phyloP scores from a whole-genome alignment of 2,888 invertebrate genomes.

The Cantharis rustica region DNA sequence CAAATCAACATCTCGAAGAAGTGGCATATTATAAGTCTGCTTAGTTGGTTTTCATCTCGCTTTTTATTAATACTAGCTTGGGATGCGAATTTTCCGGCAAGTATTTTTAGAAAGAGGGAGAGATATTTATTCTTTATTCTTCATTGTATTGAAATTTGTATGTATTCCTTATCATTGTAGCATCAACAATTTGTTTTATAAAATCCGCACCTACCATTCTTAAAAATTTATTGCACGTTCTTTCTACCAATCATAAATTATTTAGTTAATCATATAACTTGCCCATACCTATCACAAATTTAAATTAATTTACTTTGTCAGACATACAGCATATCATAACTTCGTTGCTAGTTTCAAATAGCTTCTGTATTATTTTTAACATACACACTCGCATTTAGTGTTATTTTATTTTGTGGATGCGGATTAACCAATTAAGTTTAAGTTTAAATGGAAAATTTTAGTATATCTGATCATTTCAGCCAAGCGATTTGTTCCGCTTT shows the following conservation, averaged over 20 bases:
- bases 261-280: neutral
- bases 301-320: neutral
- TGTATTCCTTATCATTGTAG: neutral
- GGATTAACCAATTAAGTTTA: neutral
- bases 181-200: neutral
- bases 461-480: neutral
- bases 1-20: constrained; percentile 6
- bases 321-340: neutral
- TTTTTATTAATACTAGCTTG: neutral
- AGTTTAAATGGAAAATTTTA: neutral
- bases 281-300: neutral
- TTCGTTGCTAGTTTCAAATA: neutral
- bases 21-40: constrained; percentile 5
- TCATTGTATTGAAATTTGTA: neutral
- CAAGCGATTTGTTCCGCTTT: neutral
- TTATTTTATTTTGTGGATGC: neutral
- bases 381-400: neutral
- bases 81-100: too few species aligned
- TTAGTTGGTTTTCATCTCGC: neutral
- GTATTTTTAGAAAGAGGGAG: neutral
- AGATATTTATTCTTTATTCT: neutral
- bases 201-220: neutral
- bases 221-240: neutral
- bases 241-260: neutral
- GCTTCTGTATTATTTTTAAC: neutral